Evolutionary conservation across 2,888 invertebrate species (phyloP), one percentile per base, ranked within the genome.

Genomic region (Himalopsyche kuldschensis): DNA sequence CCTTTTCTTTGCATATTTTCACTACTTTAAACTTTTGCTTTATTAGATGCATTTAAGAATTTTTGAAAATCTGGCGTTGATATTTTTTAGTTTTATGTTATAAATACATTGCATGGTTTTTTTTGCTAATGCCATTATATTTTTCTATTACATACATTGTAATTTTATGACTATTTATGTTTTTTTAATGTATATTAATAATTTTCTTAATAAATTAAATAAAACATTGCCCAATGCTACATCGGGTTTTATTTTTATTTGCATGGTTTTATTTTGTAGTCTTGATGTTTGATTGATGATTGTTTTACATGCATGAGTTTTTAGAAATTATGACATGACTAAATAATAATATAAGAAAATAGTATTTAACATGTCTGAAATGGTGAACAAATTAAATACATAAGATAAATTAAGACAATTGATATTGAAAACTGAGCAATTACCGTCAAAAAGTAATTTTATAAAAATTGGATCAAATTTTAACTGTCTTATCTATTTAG

Each of bases 61-160:
- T 41, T 15, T 41, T 41, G 2, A 41, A 41, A 41, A 41, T 41
- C 41, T 41, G 41, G 6, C 41, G 3, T 15, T 41, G 41, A 41
- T 69, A 75, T 75, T 75, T n/a, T 31, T 31, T 75, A 75, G 15
- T 75, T 75, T 17, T 75, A 10, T 27, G n/a, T 30, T 75, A 27
- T 8, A 55, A 15, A 15, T 41, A 15, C 41, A n/a, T 47, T 48
- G 35, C 84, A 83, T 80, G 80, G 83, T 84, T 86, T 86, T 85
- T 86, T 41, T 85, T 80, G 82, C 84, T 84, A 82, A 80, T 69
- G 20, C 24, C 20, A 69, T 69, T 69, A 30, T 41, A 41, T 41
- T 41, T 55, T 69, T 69, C n/a, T 69, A 69, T 69, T 69, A 15
- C 15, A 69, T 11, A 69, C 15, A 69, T 69, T 27, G 27, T 55